Conservation (phyloP, 1,140 invertebrate genomes). For the Propsilocerus akamusi region DNA sequence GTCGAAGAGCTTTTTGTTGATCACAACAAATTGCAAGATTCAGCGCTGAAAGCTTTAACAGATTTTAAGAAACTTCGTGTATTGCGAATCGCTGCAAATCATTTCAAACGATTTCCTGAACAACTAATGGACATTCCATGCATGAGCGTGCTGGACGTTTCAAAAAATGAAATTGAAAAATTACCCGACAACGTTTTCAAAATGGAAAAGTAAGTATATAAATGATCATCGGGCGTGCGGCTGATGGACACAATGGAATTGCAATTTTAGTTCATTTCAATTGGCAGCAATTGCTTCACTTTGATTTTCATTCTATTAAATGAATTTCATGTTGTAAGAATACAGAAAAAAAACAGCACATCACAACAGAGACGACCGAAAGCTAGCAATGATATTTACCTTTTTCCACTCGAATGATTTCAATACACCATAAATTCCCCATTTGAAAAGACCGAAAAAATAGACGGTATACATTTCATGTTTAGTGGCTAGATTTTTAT, state of each 20-base stretch:
- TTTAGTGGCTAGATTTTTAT: too few relatives aligned
- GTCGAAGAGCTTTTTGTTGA: conserved; percentile 33
- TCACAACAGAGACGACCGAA: background rate
- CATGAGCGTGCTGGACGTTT: conserved; percentile 44
- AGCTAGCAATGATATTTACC: conserved; percentile 1
- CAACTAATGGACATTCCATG: conserved; percentile 34
- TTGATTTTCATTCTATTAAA: background rate
- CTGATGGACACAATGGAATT: too few relatives aligned
- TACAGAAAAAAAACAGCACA: background rate
- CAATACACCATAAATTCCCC: conserved; percentile 1
- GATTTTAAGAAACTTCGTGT: conserved; percentile 31
- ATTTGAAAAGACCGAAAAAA: background rate
- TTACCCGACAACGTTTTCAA: conserved; percentile 38
- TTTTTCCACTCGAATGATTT: conserved; percentile 1
- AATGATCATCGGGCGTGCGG: too few relatives aligned
- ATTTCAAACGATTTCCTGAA: conserved; percentile 32
- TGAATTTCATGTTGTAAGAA: background rate
- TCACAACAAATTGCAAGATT: conserved; percentile 27
- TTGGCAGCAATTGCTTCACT: background rate
- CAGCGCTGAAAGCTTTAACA: conserved; percentile 17
- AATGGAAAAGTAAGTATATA: conserved; percentile 38
- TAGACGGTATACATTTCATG: background rate
- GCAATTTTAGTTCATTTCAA: too few relatives aligned
- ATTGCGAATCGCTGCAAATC: conserved; percentile 36
- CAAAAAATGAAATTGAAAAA: conserved; percentile 41